Percentiles rank a stretch among this genome's conserved stretches.
These are phyloP conservation scores for Ptychochromis oligacanthus DNA, from an alignment of 2,113 vertebrate genomes.

Conservation along the genomic window DNA sequence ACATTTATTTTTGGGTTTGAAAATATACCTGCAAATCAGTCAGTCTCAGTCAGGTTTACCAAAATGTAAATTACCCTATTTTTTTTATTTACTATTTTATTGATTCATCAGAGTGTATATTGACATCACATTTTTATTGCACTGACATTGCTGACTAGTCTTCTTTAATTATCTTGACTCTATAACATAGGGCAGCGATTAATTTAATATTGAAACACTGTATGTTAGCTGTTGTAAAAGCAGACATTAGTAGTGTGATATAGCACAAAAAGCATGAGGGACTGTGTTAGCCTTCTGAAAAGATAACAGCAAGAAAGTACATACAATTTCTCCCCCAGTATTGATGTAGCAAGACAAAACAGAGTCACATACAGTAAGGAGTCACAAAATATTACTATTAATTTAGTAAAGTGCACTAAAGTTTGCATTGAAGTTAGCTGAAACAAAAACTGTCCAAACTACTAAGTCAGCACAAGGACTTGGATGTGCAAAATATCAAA, in stretches of 20 bases:
- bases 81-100: not conserved
- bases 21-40: not conserved
- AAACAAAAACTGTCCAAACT: not conserved
- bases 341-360: no score
- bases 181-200: not conserved
- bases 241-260: not conserved
- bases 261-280: not conserved
- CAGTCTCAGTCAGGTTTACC: no score
- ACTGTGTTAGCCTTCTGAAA: not conserved
- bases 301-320: not conserved
- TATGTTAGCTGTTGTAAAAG: not conserved
- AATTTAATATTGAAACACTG: not conserved
- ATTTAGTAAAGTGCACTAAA: not conserved
- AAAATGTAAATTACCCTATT: not conserved
- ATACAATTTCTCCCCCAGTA: no score
- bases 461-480: not conserved
- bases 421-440: not conserved
- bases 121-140: no score
- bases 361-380: no score
- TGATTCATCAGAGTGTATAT: no score
- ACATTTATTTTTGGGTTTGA: not conserved
- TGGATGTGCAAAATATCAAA: not conserved
- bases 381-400: no score
- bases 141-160: no score
- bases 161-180: no score